Evolutionary conservation across 2,113 vertebrate genomes (phyloP).

Genomic region (Martes martes): DNA sequence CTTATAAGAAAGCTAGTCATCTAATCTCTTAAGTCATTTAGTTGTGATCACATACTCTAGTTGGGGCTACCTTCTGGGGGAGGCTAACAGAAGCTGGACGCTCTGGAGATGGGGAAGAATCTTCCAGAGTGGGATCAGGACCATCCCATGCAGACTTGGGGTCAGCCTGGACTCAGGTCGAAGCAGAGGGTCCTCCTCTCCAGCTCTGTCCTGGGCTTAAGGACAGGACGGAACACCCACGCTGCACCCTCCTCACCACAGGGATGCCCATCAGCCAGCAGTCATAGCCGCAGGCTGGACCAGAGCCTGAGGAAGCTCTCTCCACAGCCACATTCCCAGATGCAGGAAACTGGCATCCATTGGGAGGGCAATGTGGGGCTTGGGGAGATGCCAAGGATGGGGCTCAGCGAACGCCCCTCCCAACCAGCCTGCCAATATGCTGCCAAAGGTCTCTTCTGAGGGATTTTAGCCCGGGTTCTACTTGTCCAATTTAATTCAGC

Average conservation of each 20-base stretch:
- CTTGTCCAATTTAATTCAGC: not conserved
- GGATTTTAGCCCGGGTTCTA: not conserved
- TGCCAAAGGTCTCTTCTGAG: not conserved
- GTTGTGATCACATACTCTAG: not conserved
- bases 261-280: accelerated
- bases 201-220: too few species aligned
- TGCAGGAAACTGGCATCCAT: accelerated
- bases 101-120: not conserved
- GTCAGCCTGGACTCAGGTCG: not conserved
- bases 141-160: accelerated
- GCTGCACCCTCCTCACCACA: accelerated
- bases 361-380: not conserved
- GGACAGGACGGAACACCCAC: not conserved
- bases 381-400: accelerated
- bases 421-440: not conserved
- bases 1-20: not conserved
- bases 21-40: not conserved
- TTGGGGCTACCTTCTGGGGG: not conserved
- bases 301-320: not conserved
- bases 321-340: accelerated
- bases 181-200: not conserved
- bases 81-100: not conserved
- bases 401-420: not conserved
- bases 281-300: not conserved
- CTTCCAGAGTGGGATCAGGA: not conserved